A percentile compares a stretch with the other conserved stretches of the same genome.
These are phyloP conservation scores for Channallabes apus DNA, from an alignment of 2,797 vertebrate species.

Conservation along the genomic window DNA sequence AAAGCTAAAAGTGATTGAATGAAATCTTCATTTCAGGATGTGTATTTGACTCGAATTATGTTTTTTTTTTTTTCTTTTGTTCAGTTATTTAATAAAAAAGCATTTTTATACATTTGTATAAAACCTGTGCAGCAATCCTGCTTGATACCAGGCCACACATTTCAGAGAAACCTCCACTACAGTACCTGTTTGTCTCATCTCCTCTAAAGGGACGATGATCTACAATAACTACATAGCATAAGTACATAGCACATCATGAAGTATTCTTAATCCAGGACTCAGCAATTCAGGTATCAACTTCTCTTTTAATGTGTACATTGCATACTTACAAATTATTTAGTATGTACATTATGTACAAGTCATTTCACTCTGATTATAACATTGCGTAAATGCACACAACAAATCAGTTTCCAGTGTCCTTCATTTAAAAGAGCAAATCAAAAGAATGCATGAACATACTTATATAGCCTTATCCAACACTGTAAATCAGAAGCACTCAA, in stretches of 20 bases:
- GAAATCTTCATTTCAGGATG: too few relatives aligned
- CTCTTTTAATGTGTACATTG: conserved; percentile 66
- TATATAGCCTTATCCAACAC: conserved; percentile 31
- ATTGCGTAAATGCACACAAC: conserved; percentile 38
- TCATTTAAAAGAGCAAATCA: conserved; percentile 36
- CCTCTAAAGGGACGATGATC: background rate
- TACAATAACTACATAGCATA: background rate
- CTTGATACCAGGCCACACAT: background rate
- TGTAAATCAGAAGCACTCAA: conserved; percentile 21
- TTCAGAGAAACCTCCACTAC: background rate
- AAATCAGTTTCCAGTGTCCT: conserved; percentile 64
- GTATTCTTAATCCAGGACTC: background rate
- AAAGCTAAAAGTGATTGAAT: too few relatives aligned
- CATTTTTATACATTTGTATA: background rate
- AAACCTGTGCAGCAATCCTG: background rate
- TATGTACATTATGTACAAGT: conserved; percentile 72
- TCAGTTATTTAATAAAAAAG: background rate
- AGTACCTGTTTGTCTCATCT: background rate
- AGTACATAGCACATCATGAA: too few relatives aligned
- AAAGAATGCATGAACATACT: conserved; percentile 1
- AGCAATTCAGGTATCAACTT: conserved; percentile 30
- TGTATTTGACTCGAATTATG: background rate
- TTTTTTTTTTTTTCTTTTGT: background rate
- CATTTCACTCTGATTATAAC: conserved; percentile 38
- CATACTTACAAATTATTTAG: conserved; percentile 62